Percentiles rank a stretch among this genome's conserved stretches.
These are phyloP conservation scores for Coendou prehensilis DNA, from an alignment of 2,797 vertebrate genomes.

Conservation along the genomic window DNA sequence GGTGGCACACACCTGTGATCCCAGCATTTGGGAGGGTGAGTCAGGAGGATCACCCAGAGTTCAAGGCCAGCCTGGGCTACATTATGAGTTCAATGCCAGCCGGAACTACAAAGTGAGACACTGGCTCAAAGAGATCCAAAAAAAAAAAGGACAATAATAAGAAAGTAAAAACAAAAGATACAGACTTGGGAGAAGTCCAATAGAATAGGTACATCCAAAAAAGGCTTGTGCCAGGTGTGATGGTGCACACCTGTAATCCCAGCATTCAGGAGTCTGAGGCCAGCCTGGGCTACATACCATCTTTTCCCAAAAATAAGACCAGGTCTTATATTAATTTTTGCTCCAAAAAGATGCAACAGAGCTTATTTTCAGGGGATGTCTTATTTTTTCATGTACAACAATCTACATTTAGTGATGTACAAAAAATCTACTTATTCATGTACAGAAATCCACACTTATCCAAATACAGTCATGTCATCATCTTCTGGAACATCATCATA, in stretches of 20 bases:
- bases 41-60: not conserved
- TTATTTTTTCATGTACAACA: not conserved
- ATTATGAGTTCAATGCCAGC: not conserved
- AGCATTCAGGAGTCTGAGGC: not conserved
- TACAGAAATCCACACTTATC: not conserved
- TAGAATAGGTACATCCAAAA: not conserved
- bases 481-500: not conserved
- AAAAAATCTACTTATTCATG: not conserved
- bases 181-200: not conserved
- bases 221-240: not conserved
- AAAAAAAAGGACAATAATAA: not conserved
- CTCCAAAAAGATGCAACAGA: not conserved
- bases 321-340: not conserved
- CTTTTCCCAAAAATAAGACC: not conserved
- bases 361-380: not conserved
- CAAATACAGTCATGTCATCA: not conserved
- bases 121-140: not conserved
- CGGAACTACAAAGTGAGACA: not conserved
- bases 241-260: not conserved
- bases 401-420: not conserved
- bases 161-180: not conserved
- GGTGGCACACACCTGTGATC: not conserved
- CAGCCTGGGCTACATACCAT: not conserved
- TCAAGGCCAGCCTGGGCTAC: not conserved
- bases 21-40: not conserved